Base-by-base conservation (phyloP, 1,140 invertebrate species). In the Orius laevigatus region DNA sequence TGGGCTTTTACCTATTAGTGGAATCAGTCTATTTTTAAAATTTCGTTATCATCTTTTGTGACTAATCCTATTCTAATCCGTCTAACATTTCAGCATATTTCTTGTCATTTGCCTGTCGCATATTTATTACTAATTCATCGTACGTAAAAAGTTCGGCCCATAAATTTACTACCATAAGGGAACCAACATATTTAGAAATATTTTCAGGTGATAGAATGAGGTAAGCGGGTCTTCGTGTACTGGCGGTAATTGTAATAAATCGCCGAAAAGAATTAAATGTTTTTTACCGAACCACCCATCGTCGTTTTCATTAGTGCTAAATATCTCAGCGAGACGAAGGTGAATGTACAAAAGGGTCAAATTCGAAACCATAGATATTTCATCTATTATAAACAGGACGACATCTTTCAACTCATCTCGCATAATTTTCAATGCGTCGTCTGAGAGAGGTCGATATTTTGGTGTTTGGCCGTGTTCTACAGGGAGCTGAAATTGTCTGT, bases 361-460 rank as follows among this genome's bases (percentile, higher is more conserved):
- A 49, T 61, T 35, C 60, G 62, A 25, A 48, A 63, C 52, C 62
- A 63, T 62, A n/a, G 59, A 60, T 39, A 61, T n/a, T n/a, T 62
- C 58, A 49, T 60, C 58, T 25, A 63, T 60, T 20, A 61, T 59
- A 33, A 63, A 56, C 40, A 61, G 51, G 42, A 46, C 53, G 40
- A 59, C 54, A 33, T 61, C 54, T 51, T n/a, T 25, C n/a, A 60
- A 42, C 19, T 53, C 41, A 35, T 53, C 49, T 35, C 59, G 31
- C n/a, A 60, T 19, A 39, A 46, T 35, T 56, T 59, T 57, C 11
- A n/a, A 52, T 36, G 50, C 54, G 32, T 36, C 44, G 44, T 57
- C 53, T 14, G n/a, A 25, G 25, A 25, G 25, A n/a, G 20, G n/a
- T 42, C 40, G 15, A 42, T 42, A 42, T 10, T 42, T 53, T 2